Base-by-base conservation (phyloP, 2,113 vertebrate genomes). In the Edolisoma coerulescens region DNA sequence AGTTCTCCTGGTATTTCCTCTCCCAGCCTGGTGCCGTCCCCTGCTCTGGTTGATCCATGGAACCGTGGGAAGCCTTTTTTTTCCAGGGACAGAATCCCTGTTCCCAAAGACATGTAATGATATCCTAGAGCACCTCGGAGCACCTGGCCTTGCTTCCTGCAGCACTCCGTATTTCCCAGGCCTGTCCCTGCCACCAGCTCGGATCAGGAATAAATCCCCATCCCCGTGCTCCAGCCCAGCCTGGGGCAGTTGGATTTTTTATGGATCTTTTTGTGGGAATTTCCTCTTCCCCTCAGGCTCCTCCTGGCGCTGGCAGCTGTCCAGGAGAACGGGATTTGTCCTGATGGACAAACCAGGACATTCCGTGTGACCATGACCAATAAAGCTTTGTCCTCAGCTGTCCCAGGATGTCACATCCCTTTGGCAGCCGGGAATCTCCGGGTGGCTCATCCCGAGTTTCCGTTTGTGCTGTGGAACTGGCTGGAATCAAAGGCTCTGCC, bases 191-290 rank as follows among this genome's bases (percentile, higher is more conserved):
- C 49, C 89, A 86, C 42, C 73, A 30, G 68, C 76, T 81, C 18
- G 69, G 68, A 3, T 13, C 32, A 70, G 89, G 73, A 84, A 70
- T 84, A 67, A 91, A 94, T 87, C 71, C 73, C 81, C 49, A 21
- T 87, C 87, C 81, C 64, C 2, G 13, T 42, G 68, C 73, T 54
- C 27, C 5, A 45, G 84, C 68, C 77, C 80, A 57, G 88, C 76
- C 71, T 70, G 79, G 79, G 59, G 80, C 60, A 90, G 50, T 41
- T 59, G n/a, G 45, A 84, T 13, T 5, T 5, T 22, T 89, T 59
- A 16, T 1, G 65, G 94, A 92, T 92, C 75, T 93, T 79, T 16
- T 26, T 22, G 79, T 86, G 86, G 83, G 87, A 71, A 52, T 93
- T 82, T 82, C 85, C 53, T 60, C 92, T 73, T 75, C 67, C 78